Base-by-base conservation (phyloP, 2,888 invertebrate species). In the Linnaemya vulpina region DNA sequence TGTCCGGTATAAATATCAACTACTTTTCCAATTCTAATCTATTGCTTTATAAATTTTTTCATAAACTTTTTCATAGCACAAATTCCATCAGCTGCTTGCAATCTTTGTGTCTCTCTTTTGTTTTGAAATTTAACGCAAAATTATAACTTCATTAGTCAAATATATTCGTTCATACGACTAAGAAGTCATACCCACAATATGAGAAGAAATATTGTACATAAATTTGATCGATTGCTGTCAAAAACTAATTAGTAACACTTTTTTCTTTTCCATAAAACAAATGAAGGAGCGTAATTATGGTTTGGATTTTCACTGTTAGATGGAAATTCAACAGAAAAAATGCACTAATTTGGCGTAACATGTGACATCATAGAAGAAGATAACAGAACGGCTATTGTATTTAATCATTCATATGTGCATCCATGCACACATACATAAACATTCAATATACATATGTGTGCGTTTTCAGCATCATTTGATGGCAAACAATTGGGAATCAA, bases 261-360 rank as follows among this genome's bases (percentile, higher is more conserved):
- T 84, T 51, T 25, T 46, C 3, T 35, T 49, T n/a, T 38, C 30
- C 15, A 1, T 25, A 60, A 58, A 51, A 71, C 22, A 55, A 49
- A 43, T 55, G 46, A 58, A 25, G 17, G n/a, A 67, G 25, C 25
- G 25, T 65, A 85, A 85, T 85, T 85, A 85, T 82, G 75, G 82
- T 76, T 81, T 63, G 60, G 15, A 65, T 75, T 75, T 49, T 38
- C 35, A 63, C 49, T 22, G 71, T 20, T 65, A 17, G 20, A 65
- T n/a, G 11, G 13, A 40, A 22, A 55, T 5, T 3, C 30, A 5
- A 38, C 67, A 78, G 86, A 88, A 87, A 87, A 88, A 87, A 83
- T 90, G 90, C 89, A 90, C 90, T 90, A 90, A 90, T 90, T 90
- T 90, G 90, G 89, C 89, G 87, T 90, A 86, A 89, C 89, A 90